phyloP scores from a whole-genome alignment of 2,888 invertebrate species.

The Gastrophysa polygoni region DNA sequence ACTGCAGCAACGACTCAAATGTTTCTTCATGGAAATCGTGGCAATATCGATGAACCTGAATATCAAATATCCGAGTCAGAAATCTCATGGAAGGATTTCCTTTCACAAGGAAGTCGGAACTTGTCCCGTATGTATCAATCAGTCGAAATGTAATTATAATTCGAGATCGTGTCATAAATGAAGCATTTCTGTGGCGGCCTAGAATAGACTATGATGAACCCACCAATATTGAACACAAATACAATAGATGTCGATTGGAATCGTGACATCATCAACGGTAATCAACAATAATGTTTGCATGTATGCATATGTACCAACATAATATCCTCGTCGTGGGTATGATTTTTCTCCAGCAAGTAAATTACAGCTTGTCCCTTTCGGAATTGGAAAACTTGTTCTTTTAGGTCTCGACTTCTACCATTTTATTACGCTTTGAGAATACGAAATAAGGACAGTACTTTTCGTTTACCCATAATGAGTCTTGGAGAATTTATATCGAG shows the following conservation, averaged over 20 bases:
- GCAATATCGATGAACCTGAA: no score
- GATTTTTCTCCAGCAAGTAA: neutral
- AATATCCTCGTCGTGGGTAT: neutral
- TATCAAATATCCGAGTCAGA: no score
- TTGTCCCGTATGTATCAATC: neutral
- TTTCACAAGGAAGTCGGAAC: no score
- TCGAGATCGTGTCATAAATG: neutral
- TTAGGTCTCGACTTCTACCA: conserved; percentile 32
- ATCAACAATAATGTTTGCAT: neutral
- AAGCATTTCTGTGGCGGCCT: neutral
- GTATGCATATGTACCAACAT: neutral
- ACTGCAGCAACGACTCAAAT: no score
- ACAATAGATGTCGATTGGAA: neutral
- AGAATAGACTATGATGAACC: neutral
- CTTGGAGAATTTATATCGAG: conserved; percentile 23
- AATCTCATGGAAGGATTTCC: no score
- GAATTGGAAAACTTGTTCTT: conserved; percentile 35
- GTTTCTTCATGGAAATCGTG: no score
- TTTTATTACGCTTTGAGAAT: conserved; percentile 29
- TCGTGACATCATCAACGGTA: neutral
- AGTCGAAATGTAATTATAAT: neutral
- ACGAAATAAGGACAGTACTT: conserved; percentile 33
- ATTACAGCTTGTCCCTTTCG: conserved; percentile 32
- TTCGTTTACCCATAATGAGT: conserved; percentile 28
- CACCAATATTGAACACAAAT: neutral